Evolutionary conservation across 2,113 vertebrate genomes (phyloP), one percentile per base, ranked within the genome.

Genomic region (Crypturellus undulatus): DNA sequence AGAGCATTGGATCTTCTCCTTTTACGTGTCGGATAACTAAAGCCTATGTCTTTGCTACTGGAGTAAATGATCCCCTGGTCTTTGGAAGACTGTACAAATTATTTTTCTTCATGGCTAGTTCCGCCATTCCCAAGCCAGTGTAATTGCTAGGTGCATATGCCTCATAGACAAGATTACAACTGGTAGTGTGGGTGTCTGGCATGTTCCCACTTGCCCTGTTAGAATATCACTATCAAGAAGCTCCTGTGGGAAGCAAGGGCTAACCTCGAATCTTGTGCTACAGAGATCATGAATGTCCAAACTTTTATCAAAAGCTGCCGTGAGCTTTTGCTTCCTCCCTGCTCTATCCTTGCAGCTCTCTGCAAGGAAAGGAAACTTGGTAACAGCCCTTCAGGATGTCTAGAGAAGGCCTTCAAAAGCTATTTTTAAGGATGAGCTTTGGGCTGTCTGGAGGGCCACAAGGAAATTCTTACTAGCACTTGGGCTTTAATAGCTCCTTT

Each of bases 51-150:
- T 85, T 92, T 97, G 52, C 87, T 68, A 1, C 20, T 47, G 65
- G 58, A 80, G 94, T 96, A 76, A 92, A 86, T 24, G 32, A 65
- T 60, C 73, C 80, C 59, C 58, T n/a, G 52, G 77, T 91, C 83
- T 95, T 88, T 54, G 54, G 65, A 90, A 36, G 30, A 90, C 79
- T 17, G 2, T 86, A 79, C 69, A 95, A 86, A 88, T 95, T 68
- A 58, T 86, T 88, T 89, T 90, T 71, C 92, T 49, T 94, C 77
- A 47, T 90, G 81, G 62, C 95, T 96, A 86, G 79, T 90, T 67
- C 18, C 58, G 21, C 43, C 86, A 0, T 90, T 96, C 70, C 58
- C 59, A 65, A 85, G 71, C 90, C 64, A 72, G 49, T 92, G 85
- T 93, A 92, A 86, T 81, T 96, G 86, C 83, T 85, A 90, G 92